phyloP scores from a whole-genome alignment of 2,888 invertebrate genomes.

The Agrotis clavis region DNA sequence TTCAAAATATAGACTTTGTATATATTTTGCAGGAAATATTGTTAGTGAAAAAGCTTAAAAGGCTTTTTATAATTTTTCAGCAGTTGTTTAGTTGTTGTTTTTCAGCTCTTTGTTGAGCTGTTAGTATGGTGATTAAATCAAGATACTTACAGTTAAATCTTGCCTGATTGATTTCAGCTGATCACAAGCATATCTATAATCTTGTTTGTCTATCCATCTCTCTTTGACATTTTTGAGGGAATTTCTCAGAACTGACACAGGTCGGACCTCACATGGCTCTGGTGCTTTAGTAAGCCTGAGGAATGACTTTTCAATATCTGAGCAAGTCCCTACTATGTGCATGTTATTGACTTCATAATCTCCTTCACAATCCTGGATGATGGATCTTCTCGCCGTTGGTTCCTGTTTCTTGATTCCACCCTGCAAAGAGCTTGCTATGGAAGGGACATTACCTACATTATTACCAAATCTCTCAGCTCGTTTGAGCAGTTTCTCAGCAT shows the following conservation, averaged over 20 bases:
- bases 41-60: too few relatives aligned
- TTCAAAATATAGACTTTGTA: too few relatives aligned
- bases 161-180: slow-evolving; percentile 99
- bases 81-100: too few relatives aligned
- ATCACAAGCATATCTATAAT: slow-evolving; percentile 99
- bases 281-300: slow-evolving; percentile 99
- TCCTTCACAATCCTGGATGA: slow-evolving; percentile 92
- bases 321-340: slow-evolving; percentile 98
- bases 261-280: slow-evolving; percentile 97
- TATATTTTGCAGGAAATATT: too few relatives aligned
- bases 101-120: too few relatives aligned
- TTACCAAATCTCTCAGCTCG: slow-evolving; percentile 96
- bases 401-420: slow-evolving; percentile 78
- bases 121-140: not conserved
- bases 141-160: slow-evolving; percentile 97
- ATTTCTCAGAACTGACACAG: slow-evolving; percentile 95
- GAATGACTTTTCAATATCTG: slow-evolving; percentile 98
- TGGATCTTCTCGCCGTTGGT: slow-evolving; percentile 76
- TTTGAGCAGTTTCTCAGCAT: slow-evolving; percentile 95
- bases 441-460: slow-evolving; percentile 82
- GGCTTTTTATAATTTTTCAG: too few relatives aligned
- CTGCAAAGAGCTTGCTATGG: slow-evolving; percentile 87
- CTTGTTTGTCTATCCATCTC: slow-evolving; percentile 97
- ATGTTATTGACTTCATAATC: slow-evolving; percentile 96
- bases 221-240: slow-evolving; percentile 97